Base-by-base conservation (phyloP, 2,888 invertebrate genomes). In the Sinopyrophorus schimmeli region DNA sequence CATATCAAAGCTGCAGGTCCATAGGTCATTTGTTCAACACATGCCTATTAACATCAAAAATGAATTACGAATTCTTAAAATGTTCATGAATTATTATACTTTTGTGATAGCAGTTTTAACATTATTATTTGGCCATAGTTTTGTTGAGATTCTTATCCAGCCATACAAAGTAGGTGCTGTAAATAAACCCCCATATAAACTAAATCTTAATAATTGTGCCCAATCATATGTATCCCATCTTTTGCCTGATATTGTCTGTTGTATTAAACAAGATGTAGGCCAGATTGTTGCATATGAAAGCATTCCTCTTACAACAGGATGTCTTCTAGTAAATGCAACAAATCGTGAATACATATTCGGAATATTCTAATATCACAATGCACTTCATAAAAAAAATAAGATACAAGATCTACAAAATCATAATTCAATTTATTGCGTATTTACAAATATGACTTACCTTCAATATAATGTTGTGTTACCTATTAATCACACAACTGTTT, bases 81-180 rank as follows among this genome's bases (percentile, higher is more conserved):
- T 32, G n/a, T 15, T 21, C 26, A 10, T 24, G n/a, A 23, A 14
- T 11, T 10, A 9, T 11, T 39, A 26, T 50, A 50, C 44, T 37
- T 48, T 48, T 17, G 82, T 81, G 6, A 90, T 65, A 7, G 87
- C 88, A 53, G 83, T 82, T 66, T 78, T 79, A 24, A 91, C 65
- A 47, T 82, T 80, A 52, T 78, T 81, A 34, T 82, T 81, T 12
- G 91, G 91, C 86, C 89, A 89, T 70, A 90, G 76, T 38, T 79
- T 77, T 59, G 81, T 82, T n/a, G 89, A 86, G 37, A 89, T 71
- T 67, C 82, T 84, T 31, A 92, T 75, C 91, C 91, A 91, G 43
- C 80, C 80, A 64, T 88, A 90, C 0, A 91, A 72, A 3, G 88
- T 87, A 7, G 91, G 91, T 1, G 90, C 91, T 11, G 88, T 87